These are phyloP conservation scores for Drosophila nebulosa DNA, from an alignment of 1,140 invertebrate species.

Conservation along the genomic window DNA sequence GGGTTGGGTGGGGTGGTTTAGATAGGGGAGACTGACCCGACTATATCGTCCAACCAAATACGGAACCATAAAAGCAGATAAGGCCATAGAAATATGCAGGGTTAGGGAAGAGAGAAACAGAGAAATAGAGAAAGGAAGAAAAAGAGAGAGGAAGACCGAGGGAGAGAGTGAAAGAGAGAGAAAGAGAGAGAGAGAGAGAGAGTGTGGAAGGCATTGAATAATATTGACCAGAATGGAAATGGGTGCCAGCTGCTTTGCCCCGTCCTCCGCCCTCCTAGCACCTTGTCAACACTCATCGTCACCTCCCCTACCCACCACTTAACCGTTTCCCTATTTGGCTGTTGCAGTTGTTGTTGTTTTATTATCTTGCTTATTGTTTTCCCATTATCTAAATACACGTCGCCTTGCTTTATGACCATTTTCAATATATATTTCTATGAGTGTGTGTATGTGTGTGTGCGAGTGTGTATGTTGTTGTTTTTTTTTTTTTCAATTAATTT, in stretches of 20 bases:
- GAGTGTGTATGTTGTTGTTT: no score
- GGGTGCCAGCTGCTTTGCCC: constrained; percentile 33
- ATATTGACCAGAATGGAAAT: constrained; percentile 68
- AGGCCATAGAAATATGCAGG: constrained; percentile 29
- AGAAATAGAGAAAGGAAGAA: not conserved
- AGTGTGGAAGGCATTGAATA: constrained; percentile 53
- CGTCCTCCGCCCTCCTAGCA: constrained; percentile 3
- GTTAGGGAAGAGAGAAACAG: not conserved
- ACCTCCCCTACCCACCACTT: not conserved
- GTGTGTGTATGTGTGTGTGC: no score
- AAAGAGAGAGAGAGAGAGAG: constrained; percentile 6
- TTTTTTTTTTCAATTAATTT: constrained; percentile 34
- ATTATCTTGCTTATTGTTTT: constrained; percentile 52
- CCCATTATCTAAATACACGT: constrained; percentile 71
- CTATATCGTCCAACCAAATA: constrained; percentile 46
- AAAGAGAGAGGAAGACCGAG: not conserved
- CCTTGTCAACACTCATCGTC: constrained; percentile 10
- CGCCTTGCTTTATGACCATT: constrained; percentile 52
- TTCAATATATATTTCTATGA: constrained; percentile 11
- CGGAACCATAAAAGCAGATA: constrained; percentile 49
- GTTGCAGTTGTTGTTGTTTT: constrained; percentile 15
- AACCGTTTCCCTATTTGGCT: not conserved
- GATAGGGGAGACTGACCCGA: constrained; percentile 16
- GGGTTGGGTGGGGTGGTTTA: not conserved
- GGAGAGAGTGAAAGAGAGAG: constrained; percentile 15